These are phyloP conservation scores for Pseudorasbora parva DNA, from an alignment of 2,113 vertebrate genomes.

Conservation along the genomic window DNA sequence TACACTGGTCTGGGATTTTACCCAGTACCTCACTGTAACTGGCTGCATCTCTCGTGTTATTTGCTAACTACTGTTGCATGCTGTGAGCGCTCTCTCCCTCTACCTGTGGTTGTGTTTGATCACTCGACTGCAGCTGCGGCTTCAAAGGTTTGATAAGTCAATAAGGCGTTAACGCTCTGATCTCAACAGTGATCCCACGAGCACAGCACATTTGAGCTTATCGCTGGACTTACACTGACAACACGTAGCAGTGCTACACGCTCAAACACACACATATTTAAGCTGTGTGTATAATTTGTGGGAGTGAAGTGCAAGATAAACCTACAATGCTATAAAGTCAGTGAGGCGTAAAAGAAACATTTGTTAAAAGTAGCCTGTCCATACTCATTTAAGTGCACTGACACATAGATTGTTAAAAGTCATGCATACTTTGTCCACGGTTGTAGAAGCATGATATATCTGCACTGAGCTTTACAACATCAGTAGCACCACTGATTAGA, in stretches of 20 bases:
- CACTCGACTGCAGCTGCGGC: constrained; percentile 1
- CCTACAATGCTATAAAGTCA: constrained; percentile 1
- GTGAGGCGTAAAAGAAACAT: constrained; percentile 34
- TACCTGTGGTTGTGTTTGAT: constrained; percentile 24
- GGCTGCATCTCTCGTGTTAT: background rate
- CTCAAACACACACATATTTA: background rate
- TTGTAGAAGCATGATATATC: background rate
- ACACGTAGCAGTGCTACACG: background rate
- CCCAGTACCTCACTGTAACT: constrained; percentile 15
- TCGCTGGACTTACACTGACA: background rate
- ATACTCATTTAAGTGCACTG: constrained; percentile 30
- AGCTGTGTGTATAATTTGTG: background rate
- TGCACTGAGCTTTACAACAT: background rate
- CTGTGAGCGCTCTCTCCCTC: background rate
- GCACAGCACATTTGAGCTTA: constrained; percentile 1
- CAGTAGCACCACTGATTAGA: background rate
- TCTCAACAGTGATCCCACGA: constrained; percentile 3
- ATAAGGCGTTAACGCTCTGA: constrained; percentile 30
- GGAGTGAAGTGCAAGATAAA: background rate
- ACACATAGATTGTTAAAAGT: constrained; percentile 28
- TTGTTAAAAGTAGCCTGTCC: background rate
- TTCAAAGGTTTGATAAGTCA: constrained; percentile 36
- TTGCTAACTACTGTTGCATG: constrained; percentile 5
- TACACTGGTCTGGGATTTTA: background rate
- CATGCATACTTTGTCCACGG: background rate